phyloP scores from a whole-genome alignment of 2,797 vertebrate genomes.

The Sebastes miniatus region DNA sequence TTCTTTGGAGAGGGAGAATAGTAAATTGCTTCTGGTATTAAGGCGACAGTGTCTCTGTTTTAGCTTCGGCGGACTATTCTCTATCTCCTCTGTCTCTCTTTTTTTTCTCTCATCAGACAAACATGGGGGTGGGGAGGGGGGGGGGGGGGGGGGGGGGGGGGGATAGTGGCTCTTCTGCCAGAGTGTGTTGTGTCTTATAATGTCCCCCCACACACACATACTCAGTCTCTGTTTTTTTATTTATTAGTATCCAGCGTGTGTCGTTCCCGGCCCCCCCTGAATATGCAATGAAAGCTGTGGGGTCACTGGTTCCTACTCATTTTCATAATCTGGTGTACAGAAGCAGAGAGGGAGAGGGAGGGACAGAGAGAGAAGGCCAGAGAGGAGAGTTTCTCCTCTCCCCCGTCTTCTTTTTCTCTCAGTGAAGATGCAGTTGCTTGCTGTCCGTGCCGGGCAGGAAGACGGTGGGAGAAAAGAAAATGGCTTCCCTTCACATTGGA shows the following conservation, averaged over 20 bases:
- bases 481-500: slow-evolving; percentile 57
- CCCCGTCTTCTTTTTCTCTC: slow-evolving; percentile 17
- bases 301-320: slow-evolving; percentile 66
- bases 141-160: background rate
- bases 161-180: background rate
- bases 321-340: slow-evolving; percentile 70
- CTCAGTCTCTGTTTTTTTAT: slow-evolving; percentile 40
- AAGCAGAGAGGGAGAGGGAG: slow-evolving; percentile 4
- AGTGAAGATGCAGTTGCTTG: background rate
- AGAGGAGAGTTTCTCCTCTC: slow-evolving; percentile 40
- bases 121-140: background rate
- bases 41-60: slow-evolving; percentile 13
- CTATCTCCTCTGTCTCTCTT: background rate
- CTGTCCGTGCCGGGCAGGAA: slow-evolving; percentile 21
- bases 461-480: slow-evolving; percentile 56
- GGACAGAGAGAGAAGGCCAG: slow-evolving; percentile 10
- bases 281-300: slow-evolving; percentile 83
- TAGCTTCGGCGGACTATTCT: slow-evolving; percentile 9
- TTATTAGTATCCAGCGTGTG: slow-evolving; percentile 77
- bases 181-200: slow-evolving; percentile 39
- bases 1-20: slow-evolving; percentile 55
- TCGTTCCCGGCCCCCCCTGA: slow-evolving; percentile 53
- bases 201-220: slow-evolving; percentile 5
- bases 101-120: slow-evolving; percentile 34
- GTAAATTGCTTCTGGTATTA: slow-evolving; percentile 48